Base-by-base conservation (phyloP, 2,797 vertebrate genomes). In the Pachyuromys duprasi region DNA sequence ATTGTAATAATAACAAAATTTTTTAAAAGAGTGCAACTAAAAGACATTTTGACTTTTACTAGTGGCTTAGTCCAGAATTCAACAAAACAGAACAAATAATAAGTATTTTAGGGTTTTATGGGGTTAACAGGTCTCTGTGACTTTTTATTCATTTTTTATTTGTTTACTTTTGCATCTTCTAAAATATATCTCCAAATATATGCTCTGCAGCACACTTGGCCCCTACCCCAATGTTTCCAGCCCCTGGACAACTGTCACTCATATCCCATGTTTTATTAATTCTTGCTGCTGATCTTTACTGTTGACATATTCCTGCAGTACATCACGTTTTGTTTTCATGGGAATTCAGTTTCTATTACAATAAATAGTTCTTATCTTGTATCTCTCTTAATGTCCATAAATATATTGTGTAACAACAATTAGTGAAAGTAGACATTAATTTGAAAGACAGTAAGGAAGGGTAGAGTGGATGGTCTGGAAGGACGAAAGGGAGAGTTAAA, bases 221-320 rank as follows among this genome's bases (percentile, higher is more conserved):
- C 4, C n/a, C 39, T 15, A 55, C 0, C 2, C 0, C 5, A 0
- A 49, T 93, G 39, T 92, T 76, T 74, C 8, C 3, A 9, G 72
- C 67, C 18, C 12, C 14, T 42, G 42, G 8, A 79, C 24, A 65
- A 39, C 1, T n/a, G 74, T 1, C 55, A 18, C n/a, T 33, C 2
- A n/a, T n/a, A 63, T 55, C 83, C 15, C 24, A 53, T 31, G n/a
- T 63, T 76, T 45, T 79, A 7, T 86, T 86, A 49, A 67, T 65
- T 94, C 4, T 62, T 89, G n/a, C 18, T 83, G 18, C 4, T 65
- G 69, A 20, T 13, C 28, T 17, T 31, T 14, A 78, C 67, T 78
- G 33, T 22, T 53, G 26, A 3, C 5, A 72, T 55, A 74, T 92
- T 42, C 22, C 42, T 6, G 70, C 18, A 91, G 57, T 67, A 5